These are phyloP conservation scores for Allophyes oxyacanthae DNA, from an alignment of 2,888 invertebrate species.

Conservation along the genomic window DNA sequence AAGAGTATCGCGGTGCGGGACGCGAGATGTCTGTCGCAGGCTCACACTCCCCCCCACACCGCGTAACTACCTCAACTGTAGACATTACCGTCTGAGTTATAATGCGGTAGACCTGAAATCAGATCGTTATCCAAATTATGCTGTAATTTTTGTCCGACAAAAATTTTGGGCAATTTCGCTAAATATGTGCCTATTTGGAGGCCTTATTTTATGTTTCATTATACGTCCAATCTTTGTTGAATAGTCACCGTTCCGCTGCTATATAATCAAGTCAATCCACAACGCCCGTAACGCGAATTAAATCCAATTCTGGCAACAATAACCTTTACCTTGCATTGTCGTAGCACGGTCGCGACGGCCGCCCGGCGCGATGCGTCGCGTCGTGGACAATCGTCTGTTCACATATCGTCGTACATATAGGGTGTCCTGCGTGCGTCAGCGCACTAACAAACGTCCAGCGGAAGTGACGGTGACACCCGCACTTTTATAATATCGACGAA, in stretches of 20 bases:
- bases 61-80: too few relatives aligned
- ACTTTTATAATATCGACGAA: slow-evolving; percentile 36
- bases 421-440: slow-evolving; percentile 62
- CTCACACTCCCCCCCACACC: too few relatives aligned
- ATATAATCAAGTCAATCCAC: slow-evolving; percentile 67
- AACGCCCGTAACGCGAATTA: slow-evolving; percentile 69
- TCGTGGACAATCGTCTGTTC: slow-evolving; percentile 57
- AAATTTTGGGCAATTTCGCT: slow-evolving; percentile 45
- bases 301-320: slow-evolving; percentile 77
- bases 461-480: slow-evolving; percentile 22
- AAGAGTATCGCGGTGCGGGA: too few relatives aligned
- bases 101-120: too few relatives aligned
- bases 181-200: slow-evolving; percentile 34
- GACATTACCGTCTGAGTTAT: too few relatives aligned
- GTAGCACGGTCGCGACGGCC: slow-evolving; percentile 3
- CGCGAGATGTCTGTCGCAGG: too few relatives aligned
- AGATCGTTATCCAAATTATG: slow-evolving; percentile 35
- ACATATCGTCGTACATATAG: slow-evolving; percentile 37
- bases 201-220: slow-evolving; percentile 34
- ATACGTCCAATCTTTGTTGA: slow-evolving; percentile 34
- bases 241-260: slow-evolving; percentile 51
- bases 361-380: too few relatives aligned
- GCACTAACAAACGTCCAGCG: slow-evolving; percentile 25
- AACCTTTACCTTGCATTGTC: slow-evolving; percentile 85
- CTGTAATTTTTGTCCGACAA: slow-evolving; percentile 46